Conservation (phyloP, 2,113 vertebrate genomes). For the Rhabdomys dilectus region DNA sequence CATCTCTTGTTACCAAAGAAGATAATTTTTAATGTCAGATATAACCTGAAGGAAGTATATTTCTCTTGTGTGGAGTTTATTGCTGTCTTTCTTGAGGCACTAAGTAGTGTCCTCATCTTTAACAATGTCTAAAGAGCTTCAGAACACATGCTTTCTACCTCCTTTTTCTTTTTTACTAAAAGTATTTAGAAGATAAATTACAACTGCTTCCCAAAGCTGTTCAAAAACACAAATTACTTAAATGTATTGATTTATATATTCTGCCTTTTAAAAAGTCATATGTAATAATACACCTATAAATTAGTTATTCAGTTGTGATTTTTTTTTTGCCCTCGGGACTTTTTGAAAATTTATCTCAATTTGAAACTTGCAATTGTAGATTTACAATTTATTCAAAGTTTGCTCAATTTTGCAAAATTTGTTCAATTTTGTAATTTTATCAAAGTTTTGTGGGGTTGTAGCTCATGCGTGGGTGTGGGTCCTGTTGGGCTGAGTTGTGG, state of each 20-base stretch:
- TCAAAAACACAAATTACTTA: slow-evolving; percentile 14
- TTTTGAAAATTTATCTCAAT: slow-evolving; percentile 22
- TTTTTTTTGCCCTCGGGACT: not conserved
- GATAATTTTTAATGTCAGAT: slow-evolving; percentile 51
- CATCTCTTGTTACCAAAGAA: slow-evolving; percentile 20
- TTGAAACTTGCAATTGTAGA: no score
- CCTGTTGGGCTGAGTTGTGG: no score
- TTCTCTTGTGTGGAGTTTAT: not conserved
- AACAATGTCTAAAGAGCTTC: slow-evolving; percentile 33
- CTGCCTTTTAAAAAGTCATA: slow-evolving; percentile 13
- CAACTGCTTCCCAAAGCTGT: not conserved
- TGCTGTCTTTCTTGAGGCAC: not conserved
- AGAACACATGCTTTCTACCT: not conserved
- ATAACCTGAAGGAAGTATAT: not conserved
- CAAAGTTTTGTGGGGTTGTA: not conserved
- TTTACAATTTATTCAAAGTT: not conserved
- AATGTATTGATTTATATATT: not conserved
- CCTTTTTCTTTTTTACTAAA: not conserved
- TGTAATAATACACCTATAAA: not conserved
- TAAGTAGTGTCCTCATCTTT: not conserved
- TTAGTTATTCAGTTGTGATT: not conserved
- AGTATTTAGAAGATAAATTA: slow-evolving; percentile 23
- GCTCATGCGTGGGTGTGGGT: no score
- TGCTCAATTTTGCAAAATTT: no score
- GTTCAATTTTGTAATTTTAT: not conserved